Evolutionary conservation across 2,888 invertebrate genomes (phyloP).

Genomic region (Encarsia formosa): DNA sequence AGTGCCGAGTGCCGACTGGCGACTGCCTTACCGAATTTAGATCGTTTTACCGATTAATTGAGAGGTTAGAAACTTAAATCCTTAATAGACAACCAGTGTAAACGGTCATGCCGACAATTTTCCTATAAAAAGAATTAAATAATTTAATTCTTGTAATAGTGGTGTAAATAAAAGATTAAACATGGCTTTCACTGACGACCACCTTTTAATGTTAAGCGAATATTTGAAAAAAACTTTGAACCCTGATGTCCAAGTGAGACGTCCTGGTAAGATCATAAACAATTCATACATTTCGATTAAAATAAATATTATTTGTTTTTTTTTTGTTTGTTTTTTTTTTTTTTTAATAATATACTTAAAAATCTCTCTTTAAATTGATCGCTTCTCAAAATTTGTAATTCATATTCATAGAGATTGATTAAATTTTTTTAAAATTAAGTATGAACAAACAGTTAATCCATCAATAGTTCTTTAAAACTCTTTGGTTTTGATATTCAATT

Average conservation of each 20-base stretch:
- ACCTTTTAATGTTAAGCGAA: slow-evolving; percentile 74
- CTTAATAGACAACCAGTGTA: slow-evolving; percentile 13
- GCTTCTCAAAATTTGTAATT: too few species aligned
- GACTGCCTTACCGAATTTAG: too few species aligned
- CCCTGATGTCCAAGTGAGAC: slow-evolving; percentile 74
- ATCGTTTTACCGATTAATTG: not conserved
- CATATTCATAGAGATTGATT: too few species aligned
- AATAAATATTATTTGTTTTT: too few species aligned
- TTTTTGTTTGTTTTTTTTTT: too few species aligned
- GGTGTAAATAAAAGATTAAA: not conserved
- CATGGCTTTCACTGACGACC: slow-evolving; percentile 89
- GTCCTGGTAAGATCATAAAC: slow-evolving; percentile 71
- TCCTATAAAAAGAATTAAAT: slow-evolving; percentile 7
- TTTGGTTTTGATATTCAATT: not conserved
- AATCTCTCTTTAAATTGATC: too few species aligned
- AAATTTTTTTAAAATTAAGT: too few species aligned
- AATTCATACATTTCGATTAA: too few species aligned
- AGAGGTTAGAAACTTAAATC: slow-evolving; percentile 22
- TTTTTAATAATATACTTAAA: too few species aligned
- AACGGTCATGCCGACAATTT: slow-evolving; percentile 14
- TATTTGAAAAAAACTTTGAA: slow-evolving; percentile 86
- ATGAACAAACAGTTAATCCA: too few species aligned
- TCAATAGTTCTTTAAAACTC: too few species aligned
- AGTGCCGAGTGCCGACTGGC: too few species aligned
- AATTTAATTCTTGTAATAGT: not conserved